These are phyloP conservation scores for Crypturellus tataupa DNA, from an alignment of 2,797 vertebrate genomes.

Conservation along the genomic window DNA sequence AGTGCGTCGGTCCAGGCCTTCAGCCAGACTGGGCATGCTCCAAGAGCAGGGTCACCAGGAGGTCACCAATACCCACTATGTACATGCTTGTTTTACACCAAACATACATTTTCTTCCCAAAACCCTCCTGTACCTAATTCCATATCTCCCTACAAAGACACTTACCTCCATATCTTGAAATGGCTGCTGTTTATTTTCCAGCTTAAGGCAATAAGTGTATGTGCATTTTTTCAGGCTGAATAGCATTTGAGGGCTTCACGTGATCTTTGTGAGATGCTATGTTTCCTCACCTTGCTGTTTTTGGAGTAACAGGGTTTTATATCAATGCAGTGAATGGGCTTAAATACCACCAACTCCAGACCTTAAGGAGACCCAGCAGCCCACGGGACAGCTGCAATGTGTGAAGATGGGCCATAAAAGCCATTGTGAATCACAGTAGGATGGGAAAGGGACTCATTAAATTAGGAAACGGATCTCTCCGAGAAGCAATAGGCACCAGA, in stretches of 20 bases:
- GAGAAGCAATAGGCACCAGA: background rate
- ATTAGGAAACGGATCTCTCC: background rate
- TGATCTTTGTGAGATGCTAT: background rate
- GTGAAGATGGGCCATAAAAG: background rate
- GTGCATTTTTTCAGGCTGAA: background rate
- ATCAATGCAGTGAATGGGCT: fast-evolving
- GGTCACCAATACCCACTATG: no score
- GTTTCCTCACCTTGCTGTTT: background rate
- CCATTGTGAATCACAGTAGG: background rate
- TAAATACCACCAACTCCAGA: background rate
- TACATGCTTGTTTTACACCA: no score
- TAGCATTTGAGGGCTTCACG: background rate
- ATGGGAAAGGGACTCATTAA: constrained; percentile 2
- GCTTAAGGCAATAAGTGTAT: background rate
- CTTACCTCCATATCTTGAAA: background rate
- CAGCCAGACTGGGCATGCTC: no score
- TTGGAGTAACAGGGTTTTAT: background rate
- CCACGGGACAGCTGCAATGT: fast-evolving
- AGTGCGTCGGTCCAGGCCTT: no score
- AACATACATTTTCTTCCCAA: no score
- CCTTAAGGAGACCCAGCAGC: background rate
- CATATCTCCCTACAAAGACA: no score
- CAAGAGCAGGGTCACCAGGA: no score
- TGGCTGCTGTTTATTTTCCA: background rate
- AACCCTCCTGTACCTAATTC: no score